phyloP scores from a whole-genome alignment of 2,888 invertebrate species.

The Geotrupes spiniger region DNA sequence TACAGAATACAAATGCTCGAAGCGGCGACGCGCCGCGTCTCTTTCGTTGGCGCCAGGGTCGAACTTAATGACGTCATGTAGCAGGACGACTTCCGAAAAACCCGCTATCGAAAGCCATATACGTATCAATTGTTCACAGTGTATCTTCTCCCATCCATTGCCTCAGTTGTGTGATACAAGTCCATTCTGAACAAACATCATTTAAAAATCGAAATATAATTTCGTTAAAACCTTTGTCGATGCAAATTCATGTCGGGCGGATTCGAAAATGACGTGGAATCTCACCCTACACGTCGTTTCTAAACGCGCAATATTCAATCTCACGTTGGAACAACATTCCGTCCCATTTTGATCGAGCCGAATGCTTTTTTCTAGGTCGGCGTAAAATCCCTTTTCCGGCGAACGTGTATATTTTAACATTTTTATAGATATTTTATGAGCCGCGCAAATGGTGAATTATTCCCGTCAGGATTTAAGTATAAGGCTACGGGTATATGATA shows the following conservation, averaged over 20 bases:
- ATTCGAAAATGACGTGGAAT: too few species aligned
- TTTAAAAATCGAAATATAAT: too few species aligned
- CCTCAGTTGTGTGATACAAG: too few species aligned
- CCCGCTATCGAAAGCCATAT: constrained; percentile 16
- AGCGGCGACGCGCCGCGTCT: constrained; percentile 42
- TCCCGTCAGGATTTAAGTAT: constrained; percentile 18
- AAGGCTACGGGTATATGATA: constrained; percentile 12
- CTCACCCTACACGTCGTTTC: too few species aligned
- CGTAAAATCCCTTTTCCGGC: too few species aligned
- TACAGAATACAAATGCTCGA: constrained; percentile 45
- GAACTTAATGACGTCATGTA: constrained; percentile 45
- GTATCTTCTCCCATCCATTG: neutral
- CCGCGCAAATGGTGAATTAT: constrained; percentile 19
- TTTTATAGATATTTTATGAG: constrained; percentile 23
- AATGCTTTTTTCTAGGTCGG: too few species aligned
- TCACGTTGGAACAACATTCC: too few species aligned
- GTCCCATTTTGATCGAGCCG: too few species aligned
- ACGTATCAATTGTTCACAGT: neutral
- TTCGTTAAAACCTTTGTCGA: constrained; percentile 1
- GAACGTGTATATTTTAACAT: constrained; percentile 17
- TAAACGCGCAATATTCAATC: too few species aligned
- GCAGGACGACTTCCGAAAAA: constrained; percentile 43
- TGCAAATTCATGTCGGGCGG: neutral
- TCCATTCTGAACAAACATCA: too few species aligned
- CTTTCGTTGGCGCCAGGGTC: constrained; percentile 40